Base-by-base conservation (phyloP, 2,797 vertebrate genomes). In the Etheostoma nigrum region DNA sequence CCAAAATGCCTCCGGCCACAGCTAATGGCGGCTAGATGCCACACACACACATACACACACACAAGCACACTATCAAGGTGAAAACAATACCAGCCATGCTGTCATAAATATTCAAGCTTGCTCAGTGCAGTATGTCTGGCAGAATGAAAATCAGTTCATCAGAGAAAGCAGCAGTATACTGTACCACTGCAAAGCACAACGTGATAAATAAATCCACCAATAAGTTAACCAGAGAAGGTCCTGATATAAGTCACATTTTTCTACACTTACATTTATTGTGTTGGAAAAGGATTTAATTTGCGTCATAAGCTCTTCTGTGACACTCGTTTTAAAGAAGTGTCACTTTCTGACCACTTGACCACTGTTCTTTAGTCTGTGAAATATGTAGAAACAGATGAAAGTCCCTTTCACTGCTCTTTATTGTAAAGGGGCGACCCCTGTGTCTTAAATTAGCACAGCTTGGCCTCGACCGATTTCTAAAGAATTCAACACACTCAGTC, bases 41-140 rank as follows among this genome's bases (percentile, higher is more conserved):
- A 44, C 42, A 44, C 42, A 44, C 42, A 44, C 42, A 44, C 42
- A 44, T 10, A 12, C 42, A 44, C 42, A 44, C 42, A 14, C 42
- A 44, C 13, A 44, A 4, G 14, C 42, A 44, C 42, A 44, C 36
- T 3, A 40, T 40, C 36, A 36, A 36, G 33, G 33, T 9, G 8
- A 36, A 36, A 36, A 36, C 33, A 36, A 36, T 36, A 36, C 33
- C 33, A 36, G 33, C 33, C 10, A 10, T 10, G 36, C 36, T 40
- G 2, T 40, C 9, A 3, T 36, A 83, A 78, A 81, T 74, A 85
- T 83, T 86, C 4, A 84, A 48, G 57, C 7, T 9, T 19, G 14
- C 33, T 71, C 61, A 84, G 70, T 78, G 72, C 61, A 78, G 16
- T 19, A 27, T 63, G 55, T 57, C 68, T 21, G 54, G 76, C 23